Percentiles rank a stretch among this genome's conserved stretches.
Evolutionary conservation across 2,113 vertebrate genomes (phyloP).

Genomic region (Salvator merianae): DNA sequence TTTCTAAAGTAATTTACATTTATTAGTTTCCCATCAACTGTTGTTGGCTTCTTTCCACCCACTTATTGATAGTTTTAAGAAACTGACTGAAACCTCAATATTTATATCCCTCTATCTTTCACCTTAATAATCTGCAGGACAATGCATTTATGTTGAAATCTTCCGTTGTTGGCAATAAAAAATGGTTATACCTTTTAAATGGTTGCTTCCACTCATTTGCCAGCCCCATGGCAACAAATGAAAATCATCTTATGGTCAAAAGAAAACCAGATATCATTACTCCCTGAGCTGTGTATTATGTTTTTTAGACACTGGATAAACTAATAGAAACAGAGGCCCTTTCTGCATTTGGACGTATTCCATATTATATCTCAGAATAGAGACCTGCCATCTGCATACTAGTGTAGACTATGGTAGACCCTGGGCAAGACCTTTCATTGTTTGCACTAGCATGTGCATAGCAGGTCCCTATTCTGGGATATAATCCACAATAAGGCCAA

Average conservation of each 20-base stretch:
- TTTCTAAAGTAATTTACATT: neutral
- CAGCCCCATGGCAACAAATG: neutral
- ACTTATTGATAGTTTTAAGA: neutral
- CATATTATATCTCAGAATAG: too few species aligned
- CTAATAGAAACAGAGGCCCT: neutral
- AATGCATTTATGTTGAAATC: neutral
- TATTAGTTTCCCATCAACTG: neutral
- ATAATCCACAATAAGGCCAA: too few species aligned
- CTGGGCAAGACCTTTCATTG: too few species aligned
- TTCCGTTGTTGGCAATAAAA: slow-evolving; percentile 1
- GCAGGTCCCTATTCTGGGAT: too few species aligned
- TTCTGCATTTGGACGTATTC: too few species aligned
- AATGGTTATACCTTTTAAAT: neutral
- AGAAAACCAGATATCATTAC: neutral
- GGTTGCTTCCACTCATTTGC: neutral
- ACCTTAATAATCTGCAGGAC: neutral
- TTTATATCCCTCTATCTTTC: neutral
- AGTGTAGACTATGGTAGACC: too few species aligned
- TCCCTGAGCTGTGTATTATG: neutral
- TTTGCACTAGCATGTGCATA: too few species aligned
- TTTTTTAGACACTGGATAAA: neutral
- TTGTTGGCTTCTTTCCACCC: neutral
- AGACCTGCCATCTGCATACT: too few species aligned
- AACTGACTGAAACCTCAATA: neutral
- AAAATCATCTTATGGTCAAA: too few species aligned